These are phyloP conservation scores for Myodes glareolus DNA, from an alignment of 2,113 vertebrate species.

Conservation along the genomic window DNA sequence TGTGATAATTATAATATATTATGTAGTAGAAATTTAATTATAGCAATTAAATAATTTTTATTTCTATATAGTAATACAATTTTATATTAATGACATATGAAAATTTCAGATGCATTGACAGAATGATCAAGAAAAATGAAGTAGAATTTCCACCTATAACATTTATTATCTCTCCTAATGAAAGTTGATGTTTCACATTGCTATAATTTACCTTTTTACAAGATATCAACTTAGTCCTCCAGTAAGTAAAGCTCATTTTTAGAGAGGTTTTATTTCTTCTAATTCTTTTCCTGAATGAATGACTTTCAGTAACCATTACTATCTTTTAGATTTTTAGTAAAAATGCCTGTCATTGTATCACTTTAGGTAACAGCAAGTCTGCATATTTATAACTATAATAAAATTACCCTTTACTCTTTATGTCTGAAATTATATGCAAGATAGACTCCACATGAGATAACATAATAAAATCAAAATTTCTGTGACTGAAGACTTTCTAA, in stretches of 20 bases:
- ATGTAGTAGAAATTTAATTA: neutral
- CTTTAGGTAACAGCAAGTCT: neutral
- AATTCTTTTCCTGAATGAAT: neutral
- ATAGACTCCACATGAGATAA: constrained; percentile 4
- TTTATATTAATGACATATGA: neutral
- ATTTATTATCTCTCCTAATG: neutral
- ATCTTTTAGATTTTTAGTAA: neutral
- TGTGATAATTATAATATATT: neutral
- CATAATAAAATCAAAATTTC: constrained; percentile 49
- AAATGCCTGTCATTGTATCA: neutral
- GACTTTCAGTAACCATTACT: neutral
- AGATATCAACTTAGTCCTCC: neutral
- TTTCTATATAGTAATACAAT: neutral
- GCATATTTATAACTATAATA: constrained; percentile 17
- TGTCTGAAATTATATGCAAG: neutral
- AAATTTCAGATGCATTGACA: neutral
- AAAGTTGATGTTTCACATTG: neutral
- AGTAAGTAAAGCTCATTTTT: neutral
- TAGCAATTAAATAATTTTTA: neutral
- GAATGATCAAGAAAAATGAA: neutral
- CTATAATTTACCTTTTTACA: neutral
- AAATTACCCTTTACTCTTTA: constrained; percentile 29
- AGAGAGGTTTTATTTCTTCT: neutral
- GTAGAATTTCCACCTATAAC: neutral
- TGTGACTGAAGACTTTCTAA: constrained; percentile 54